A percentile compares a stretch with the other conserved stretches of the same genome.
Conservation (phyloP, 2,797 vertebrate species). For the Galagoides demidoff region DNA sequence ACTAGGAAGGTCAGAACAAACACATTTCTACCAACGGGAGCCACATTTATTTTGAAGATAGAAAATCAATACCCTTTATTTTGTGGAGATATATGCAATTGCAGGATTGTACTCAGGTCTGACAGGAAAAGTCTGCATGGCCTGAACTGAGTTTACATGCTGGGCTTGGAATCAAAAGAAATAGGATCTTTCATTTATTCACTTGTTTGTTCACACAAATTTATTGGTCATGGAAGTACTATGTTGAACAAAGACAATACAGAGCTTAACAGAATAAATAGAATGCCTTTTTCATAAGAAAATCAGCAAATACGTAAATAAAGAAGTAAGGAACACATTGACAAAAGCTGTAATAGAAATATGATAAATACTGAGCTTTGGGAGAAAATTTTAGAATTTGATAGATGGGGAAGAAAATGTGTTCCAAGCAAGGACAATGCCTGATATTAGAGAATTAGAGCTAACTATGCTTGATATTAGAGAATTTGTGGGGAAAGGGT, state of each 20-base stretch:
- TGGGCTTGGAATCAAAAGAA: background rate
- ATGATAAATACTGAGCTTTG: background rate
- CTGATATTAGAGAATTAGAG: background rate
- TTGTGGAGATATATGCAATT: background rate
- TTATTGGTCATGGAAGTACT: background rate
- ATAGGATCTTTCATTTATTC: background rate
- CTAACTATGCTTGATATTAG: background rate
- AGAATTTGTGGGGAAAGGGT: background rate
- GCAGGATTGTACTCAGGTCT: background rate
- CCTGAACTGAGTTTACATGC: background rate
- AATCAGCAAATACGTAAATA: background rate
- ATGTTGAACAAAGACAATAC: background rate
- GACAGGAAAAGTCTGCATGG: background rate
- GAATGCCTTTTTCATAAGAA: background rate
- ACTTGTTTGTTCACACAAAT: background rate
- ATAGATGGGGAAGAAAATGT: background rate
- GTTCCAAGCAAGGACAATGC: background rate
- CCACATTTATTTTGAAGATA: slow-evolving; percentile 55
- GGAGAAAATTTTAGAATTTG: slow-evolving; percentile 37
- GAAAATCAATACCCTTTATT: slow-evolving; percentile 47
- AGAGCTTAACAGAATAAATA: slow-evolving; percentile 20
- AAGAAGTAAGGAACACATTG: background rate
- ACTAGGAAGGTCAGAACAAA: slow-evolving; percentile 67
- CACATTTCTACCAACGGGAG: slow-evolving; percentile 40
- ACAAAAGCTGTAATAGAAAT: background rate